phyloP scores from a whole-genome alignment of 2,113 vertebrate genomes.

The Helogale parvula region DNA sequence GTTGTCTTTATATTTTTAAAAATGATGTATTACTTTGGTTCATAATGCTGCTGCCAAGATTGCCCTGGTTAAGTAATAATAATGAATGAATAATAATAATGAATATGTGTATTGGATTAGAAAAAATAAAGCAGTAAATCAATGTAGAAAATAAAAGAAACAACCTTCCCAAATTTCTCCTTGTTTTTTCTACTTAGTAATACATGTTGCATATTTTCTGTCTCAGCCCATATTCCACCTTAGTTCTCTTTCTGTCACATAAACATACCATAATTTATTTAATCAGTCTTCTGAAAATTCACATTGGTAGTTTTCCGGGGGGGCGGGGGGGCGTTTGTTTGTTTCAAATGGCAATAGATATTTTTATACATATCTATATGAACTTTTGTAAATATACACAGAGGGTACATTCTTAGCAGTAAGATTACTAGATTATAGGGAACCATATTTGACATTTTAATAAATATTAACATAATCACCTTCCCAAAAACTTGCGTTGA shows the following conservation, averaged over 20 bases:
- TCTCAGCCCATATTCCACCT: neutral
- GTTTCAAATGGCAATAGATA: neutral
- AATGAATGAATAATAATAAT: neutral
- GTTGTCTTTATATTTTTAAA: neutral
- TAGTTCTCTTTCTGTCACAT: neutral
- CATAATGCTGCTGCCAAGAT: conserved; percentile 3
- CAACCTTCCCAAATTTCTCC: neutral
- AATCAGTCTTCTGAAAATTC: neutral
- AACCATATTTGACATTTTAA: neutral
- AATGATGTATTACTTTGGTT: conserved; percentile 14
- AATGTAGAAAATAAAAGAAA: neutral
- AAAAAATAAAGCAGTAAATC: neutral
- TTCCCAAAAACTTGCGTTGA: neutral
- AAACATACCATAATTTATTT: neutral
- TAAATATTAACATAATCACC: neutral
- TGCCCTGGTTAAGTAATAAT: neutral
- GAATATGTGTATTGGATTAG: neutral
- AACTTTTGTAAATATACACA: neutral
- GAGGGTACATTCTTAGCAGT: neutral
- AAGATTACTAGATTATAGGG: neutral
- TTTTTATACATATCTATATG: neutral
- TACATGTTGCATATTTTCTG: neutral
- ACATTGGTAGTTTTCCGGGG: neutral
- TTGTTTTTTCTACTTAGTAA: neutral
- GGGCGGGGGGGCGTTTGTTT: neutral